Base-by-base conservation (phyloP, 2,113 vertebrate species). In the Ailuropoda melanoleuca region DNA sequence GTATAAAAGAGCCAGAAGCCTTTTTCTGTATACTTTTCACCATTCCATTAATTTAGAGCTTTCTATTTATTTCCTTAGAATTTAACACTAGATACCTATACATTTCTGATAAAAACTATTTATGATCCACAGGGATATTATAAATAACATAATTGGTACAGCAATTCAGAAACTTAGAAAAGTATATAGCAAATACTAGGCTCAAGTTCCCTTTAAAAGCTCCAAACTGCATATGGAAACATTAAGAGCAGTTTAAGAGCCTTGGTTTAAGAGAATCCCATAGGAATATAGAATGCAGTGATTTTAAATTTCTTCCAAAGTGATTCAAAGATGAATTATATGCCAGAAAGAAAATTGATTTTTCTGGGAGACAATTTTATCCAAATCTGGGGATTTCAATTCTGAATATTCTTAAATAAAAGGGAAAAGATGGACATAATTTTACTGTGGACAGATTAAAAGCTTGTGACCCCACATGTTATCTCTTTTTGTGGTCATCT, bases 151-250 rank as follows among this genome's bases (percentile, higher is more conserved):
- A 94, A 96, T 60, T 92, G 88, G 5, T 19, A 78, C 37, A 72
- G 64, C 34, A 86, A 66, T 83, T 86, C 23, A 88, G 86, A 97
- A 95, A 53, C 66, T 64, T 90, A 81, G 56, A 64, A 96, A 88
- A 83, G 8, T 74, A 82, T 85, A 78, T 64, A 82, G 48, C 21
- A 94, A 93, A 72, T 50, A 39, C 4, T 74, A 92, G 6, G 2
- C 13, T 75, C 64, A 53, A 60, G 89, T 81, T 85, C 8, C 29
- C 11, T 82, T 85, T 84, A 62, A 92, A 91, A 82, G 19, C 9
- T 93, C 43, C 31, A 90, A 74, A 68, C 1, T 60, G 43, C 19
- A 34, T 72, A 64, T 88, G 46, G 66, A 95, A 92, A 60, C 3
- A 83, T 19, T 87, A 85, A 93, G 23, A 81, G 62, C 2, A 46